These are phyloP conservation scores for Escarpia spicata DNA, from an alignment of 2,888 invertebrate genomes.

Conservation along the genomic window DNA sequence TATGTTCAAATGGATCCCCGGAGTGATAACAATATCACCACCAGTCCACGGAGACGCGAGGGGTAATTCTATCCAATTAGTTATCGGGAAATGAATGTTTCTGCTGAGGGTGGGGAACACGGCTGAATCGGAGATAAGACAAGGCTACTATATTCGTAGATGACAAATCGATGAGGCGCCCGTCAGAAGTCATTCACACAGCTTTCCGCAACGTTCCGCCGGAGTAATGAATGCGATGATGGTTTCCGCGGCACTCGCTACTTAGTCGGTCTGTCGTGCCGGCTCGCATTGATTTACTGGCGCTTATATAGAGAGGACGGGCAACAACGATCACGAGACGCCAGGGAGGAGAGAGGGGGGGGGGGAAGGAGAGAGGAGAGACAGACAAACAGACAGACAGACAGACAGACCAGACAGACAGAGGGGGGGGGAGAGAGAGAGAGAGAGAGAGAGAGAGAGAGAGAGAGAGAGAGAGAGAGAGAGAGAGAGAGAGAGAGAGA, in stretches of 20 bases:
- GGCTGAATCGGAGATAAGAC: neutral
- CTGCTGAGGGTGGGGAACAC: neutral
- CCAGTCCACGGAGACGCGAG: neutral
- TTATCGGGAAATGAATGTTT: neutral
- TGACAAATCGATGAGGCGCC: neutral
- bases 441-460: no score
- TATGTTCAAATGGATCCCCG: neutral
- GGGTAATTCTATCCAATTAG: neutral
- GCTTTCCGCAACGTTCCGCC: neutral
- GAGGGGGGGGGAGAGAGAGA: neutral
- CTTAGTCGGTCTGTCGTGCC: neutral
- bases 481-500: no score
- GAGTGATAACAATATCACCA: neutral
- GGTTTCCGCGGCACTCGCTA: neutral
- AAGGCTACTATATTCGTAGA: neutral
- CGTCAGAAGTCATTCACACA: neutral
- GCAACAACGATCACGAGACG: neutral
- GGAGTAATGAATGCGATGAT: neutral
- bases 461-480: no score
- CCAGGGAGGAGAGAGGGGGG: neutral
- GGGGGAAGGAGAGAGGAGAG: neutral
- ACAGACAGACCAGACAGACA: no score
- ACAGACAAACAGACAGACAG: no score
- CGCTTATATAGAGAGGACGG: neutral
- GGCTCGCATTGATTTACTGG: neutral